phyloP scores from a whole-genome alignment of 2,113 vertebrate genomes.

The Actenoides hombroni region DNA sequence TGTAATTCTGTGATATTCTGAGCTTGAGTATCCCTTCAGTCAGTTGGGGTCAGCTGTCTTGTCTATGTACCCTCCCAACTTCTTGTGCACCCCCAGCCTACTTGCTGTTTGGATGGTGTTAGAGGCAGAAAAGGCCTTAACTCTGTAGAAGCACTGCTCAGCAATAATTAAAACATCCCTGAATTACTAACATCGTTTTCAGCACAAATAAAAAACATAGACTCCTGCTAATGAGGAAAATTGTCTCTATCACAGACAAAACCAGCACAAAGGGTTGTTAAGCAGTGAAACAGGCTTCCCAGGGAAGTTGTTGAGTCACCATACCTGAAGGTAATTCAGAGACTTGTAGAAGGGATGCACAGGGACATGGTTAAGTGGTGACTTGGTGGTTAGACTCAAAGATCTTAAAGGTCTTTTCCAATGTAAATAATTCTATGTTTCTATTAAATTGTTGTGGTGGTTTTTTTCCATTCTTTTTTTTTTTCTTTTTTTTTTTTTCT shows the following conservation, averaged over 20 bases:
- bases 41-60: background rate
- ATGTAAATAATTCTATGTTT: background rate
- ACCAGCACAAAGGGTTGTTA: background rate
- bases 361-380: background rate
- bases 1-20: background rate
- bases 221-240: background rate
- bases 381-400: background rate
- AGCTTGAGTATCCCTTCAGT: background rate
- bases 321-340: background rate
- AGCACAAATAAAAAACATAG: background rate
- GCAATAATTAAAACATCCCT: background rate
- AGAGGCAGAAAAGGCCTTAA: background rate
- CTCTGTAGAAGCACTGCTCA: background rate
- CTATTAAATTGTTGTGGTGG: background rate
- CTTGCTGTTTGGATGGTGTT: background rate
- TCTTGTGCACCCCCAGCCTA: background rate
- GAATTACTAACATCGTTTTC: background rate
- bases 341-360: background rate
- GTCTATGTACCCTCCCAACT: background rate
- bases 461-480: background rate
- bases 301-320: background rate
- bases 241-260: background rate
- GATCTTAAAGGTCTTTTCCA: background rate
- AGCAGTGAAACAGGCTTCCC: background rate
- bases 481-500: too few species aligned